Evolutionary conservation across 2,888 invertebrate species (phyloP), one percentile per base, ranked within the genome.

Genomic region (Cheiracanthium punctorium): DNA sequence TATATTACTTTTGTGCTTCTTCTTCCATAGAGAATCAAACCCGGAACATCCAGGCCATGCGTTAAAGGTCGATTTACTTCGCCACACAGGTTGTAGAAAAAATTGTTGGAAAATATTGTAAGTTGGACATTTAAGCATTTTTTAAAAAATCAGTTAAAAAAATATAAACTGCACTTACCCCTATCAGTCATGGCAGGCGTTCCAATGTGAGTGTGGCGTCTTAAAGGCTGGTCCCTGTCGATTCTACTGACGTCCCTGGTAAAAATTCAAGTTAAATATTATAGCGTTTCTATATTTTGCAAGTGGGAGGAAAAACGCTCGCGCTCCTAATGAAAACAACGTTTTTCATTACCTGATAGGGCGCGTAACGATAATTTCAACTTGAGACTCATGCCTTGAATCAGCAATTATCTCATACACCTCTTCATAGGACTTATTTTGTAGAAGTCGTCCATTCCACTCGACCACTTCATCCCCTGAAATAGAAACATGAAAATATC

Each of bases 391-490:
- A 91, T 97, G 95, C 91, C 97, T 97, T 91, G 98, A 97, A 92
- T 98, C 97, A 82, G 97, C 95, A 90, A 99, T 97, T 90, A 99
- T 96, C 90, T 97, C 96, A 91, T 96, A 96, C 73, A 99, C 98
- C 92, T 98, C 98, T 91, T 98, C 97, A 91, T 95, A 96, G 89
- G 95, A 95, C 91, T 97, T 96, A 89, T 97, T 96, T 92, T 97
- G 96, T 88, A 99, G 94, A 79, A 95, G 94, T 89, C 96, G 94
- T 73, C 98, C 98, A 92, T 99, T 99, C 99, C 99, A 99, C 93
- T 99, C 97, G 90, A 99, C 94, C 82, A 99, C 98, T 93, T 99
- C 99, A 93, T 99, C 99, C 91, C 98, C 98, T 98, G 28, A n/a
- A 64, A 64, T 2, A 28, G 20, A 64, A 64, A 24, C 0, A 12